Evolutionary conservation across 2,113 vertebrate species (phyloP), one percentile per base, ranked within the genome.

Genomic region (Hemiprocne comata): DNA sequence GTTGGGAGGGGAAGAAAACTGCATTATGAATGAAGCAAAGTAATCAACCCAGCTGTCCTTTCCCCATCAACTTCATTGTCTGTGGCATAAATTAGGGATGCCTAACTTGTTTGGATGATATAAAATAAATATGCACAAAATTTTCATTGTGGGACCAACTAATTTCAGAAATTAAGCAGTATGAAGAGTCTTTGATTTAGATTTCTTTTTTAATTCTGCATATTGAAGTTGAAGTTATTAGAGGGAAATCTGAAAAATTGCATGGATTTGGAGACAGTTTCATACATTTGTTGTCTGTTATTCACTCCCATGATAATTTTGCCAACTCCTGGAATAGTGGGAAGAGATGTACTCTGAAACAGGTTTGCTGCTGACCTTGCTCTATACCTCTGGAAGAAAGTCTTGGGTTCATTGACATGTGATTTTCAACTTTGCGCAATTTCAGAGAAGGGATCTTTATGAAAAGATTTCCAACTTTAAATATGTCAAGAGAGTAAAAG

Each of bases 391-490:
- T 85, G 53, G 18, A 36, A 86, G 48, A 90, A 96, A 73, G 21
- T 74, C 31, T 57, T 86, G 29, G 25, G 78, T 89, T 85, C 66
- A 20, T 12, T 79, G 69, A 53, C 33, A 48, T 33, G 17, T 50
- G 54, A 69, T 60, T 77, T 13, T 48, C 28, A 72, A 54, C 60
- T 84, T 91, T 50, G 31, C 73, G 31, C 53, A 83, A 2, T 74
- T 90, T 71, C 54, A 86, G n/a, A 23, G 25, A 88, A 66, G 4
- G 33, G 4, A 53, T 70, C 9, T 72, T 50, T 88, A 53, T 67
- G 48, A 88, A 90, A 91, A 93, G 55, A 78, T 70, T 83, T 92
- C 48, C 48, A 60, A 53, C 61, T 36, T 84, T 53, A 83, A 95
- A 91, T 91, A 91, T 88, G 82, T 16, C 34, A 80, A 55, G 50